These are phyloP conservation scores for Xenopus tropicalis DNA, from an alignment of 2,113 vertebrate genomes.

Conservation along the genomic window DNA sequence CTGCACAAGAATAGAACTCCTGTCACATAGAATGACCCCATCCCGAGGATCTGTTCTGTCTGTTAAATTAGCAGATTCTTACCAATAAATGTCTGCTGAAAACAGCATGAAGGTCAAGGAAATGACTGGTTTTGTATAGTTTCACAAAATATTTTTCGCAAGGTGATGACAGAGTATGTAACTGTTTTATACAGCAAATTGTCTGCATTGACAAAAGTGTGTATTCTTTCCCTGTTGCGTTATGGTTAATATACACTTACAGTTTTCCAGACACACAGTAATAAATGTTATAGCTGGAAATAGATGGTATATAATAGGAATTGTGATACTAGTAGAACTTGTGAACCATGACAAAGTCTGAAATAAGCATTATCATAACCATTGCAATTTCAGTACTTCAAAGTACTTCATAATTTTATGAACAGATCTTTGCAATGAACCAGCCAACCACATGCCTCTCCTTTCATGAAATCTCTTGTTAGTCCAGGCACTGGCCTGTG, in stretches of 20 bases:
- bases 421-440: too few relatives aligned
- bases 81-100: constrained; percentile 34
- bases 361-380: too few relatives aligned
- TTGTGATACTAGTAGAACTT: too few relatives aligned
- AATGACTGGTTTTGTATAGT: constrained; percentile 20
- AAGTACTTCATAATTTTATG: background rate
- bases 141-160: constrained; percentile 27
- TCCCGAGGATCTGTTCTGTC: constrained; percentile 27
- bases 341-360: background rate
- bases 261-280: background rate
- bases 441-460: too few relatives aligned
- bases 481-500: too few relatives aligned
- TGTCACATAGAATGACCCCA: constrained; percentile 41
- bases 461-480: too few relatives aligned
- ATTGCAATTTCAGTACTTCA: too few relatives aligned
- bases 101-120: constrained; percentile 35
- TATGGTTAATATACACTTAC: background rate
- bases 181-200: constrained; percentile 7
- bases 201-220: background rate
- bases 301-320: too few relatives aligned
- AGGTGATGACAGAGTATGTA: constrained; percentile 25
- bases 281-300: background rate
- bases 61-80: constrained; percentile 38
- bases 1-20: constrained; percentile 31
- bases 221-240: background rate